Evolutionary conservation across 2,113 vertebrate species (phyloP).

Genomic region (Dipodomys stephensi): DNA sequence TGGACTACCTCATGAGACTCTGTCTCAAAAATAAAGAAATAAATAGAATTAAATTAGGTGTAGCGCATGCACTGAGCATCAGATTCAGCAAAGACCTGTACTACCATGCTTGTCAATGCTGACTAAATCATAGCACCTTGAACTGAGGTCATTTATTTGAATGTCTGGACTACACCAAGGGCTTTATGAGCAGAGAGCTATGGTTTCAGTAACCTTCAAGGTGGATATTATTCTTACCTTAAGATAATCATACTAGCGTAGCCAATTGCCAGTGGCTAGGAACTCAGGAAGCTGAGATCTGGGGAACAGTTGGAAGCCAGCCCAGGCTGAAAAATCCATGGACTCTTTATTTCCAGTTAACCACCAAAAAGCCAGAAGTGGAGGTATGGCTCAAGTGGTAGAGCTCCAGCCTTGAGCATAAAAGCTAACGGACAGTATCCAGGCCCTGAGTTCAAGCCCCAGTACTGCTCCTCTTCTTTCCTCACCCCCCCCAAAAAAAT

Average conservation of each 20-base stretch:
- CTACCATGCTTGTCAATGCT: accelerated
- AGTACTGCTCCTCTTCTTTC: not conserved
- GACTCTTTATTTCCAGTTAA: too few relatives aligned
- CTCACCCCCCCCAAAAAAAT: not conserved
- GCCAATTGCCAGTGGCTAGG: not conserved
- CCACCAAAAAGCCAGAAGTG: too few relatives aligned
- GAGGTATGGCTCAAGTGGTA: too few relatives aligned
- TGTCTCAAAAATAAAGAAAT: not conserved
- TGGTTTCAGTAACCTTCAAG: not conserved
- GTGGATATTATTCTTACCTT: not conserved
- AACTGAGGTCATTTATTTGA: not conserved
- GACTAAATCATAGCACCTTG: not conserved
- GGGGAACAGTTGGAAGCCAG: too few relatives aligned
- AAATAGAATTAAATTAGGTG: not conserved
- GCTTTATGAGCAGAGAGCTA: not conserved
- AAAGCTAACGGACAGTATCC: too few relatives aligned
- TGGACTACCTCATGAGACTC: not conserved
- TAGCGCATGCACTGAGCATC: not conserved
- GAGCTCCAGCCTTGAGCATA: too few relatives aligned
- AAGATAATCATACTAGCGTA: not conserved
- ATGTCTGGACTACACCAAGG: not conserved
- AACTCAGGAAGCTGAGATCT: too few relatives aligned
- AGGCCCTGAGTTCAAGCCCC: not conserved
- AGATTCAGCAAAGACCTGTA: not conserved
- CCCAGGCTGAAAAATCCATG: too few relatives aligned